Evolutionary conservation across 2,113 vertebrate species (phyloP), one percentile per base, ranked within the genome.

Genomic region (Oreotrochilus melanogaster): DNA sequence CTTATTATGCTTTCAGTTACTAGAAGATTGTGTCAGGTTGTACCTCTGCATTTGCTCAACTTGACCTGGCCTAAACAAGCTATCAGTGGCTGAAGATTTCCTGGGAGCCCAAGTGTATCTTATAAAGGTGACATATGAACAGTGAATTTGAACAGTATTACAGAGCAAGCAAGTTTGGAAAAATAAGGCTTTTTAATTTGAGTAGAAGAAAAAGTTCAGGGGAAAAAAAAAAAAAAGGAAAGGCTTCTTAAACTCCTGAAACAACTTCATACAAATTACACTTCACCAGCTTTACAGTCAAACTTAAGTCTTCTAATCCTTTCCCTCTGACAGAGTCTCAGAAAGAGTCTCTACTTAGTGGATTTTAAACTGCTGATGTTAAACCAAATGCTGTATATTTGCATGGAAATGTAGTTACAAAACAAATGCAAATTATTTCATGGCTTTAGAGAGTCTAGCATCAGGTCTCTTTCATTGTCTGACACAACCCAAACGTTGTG

Each of bases 381-480:
- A 95, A 96, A 61, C 93, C 0, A 2, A 93, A 69, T 90, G 87
- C 33, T 84, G 33, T 28, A 72, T 2, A 95, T 95, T 96, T 96
- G 72, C 95, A 95, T 92, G 70, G 85, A 95, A 94, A 95, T 94
- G 73, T 69, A 47, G 88, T 95, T 95, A 94, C 87, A 91, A 95
- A 96, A 96, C 92, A 95, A 95, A 96, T 95, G 87, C 85, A 96
- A 95, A 96, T 95, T 0, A 80, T 85, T 80, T 62, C 39, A 88
- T 47, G 25, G 17, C 54, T 96, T 89, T 62, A 47, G 19, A 30
- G 81, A 62, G 25, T 81, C 56, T 69, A 61, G 4, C 33, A 54
- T 66, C 60, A 86, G 42, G 35, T 33, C 18, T 69, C 79, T 92
- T 28, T 78, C 43, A 53, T 57, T 48, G 30, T 88, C 33, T 92